phyloP scores from a whole-genome alignment of 1,140 invertebrate genomes.

The Gonioctena quinquepunctata region DNA sequence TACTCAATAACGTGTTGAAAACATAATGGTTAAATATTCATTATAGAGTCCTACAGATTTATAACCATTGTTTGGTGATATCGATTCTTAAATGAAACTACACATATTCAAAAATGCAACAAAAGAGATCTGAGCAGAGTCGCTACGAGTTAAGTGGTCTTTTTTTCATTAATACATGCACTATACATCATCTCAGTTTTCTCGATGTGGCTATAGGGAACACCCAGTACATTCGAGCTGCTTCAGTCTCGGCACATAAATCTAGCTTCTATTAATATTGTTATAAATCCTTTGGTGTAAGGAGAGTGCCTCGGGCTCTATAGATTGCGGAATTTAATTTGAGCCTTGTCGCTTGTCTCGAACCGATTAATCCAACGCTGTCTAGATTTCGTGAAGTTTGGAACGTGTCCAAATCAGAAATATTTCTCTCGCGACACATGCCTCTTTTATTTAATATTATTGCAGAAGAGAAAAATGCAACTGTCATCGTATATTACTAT shows the following conservation, averaged over 20 bases:
- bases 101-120: no score
- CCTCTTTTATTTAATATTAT: neutral
- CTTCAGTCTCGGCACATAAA: neutral
- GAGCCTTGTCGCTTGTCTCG: slow-evolving; percentile 15
- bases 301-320: neutral
- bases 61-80: no score
- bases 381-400: slow-evolving; percentile 10
- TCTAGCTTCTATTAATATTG: slow-evolving; percentile 5
- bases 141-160: no score
- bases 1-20: no score
- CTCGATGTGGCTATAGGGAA: no score
- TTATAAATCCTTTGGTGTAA: neutral
- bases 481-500: neutral
- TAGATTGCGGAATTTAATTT: slow-evolving; percentile 19
- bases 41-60: no score
- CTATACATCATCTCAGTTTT: no score
- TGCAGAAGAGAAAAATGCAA: slow-evolving; percentile 6
- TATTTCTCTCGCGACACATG: slow-evolving; percentile 7
- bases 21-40: no score
- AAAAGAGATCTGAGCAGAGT: no score
- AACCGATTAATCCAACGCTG: slow-evolving; percentile 7
- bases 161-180: no score
- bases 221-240: no score
- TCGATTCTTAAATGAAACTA: no score
- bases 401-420: slow-evolving; percentile 7